These are phyloP conservation scores for Otis tarda DNA, from an alignment of 2,113 vertebrate genomes.

Conservation along the genomic window DNA sequence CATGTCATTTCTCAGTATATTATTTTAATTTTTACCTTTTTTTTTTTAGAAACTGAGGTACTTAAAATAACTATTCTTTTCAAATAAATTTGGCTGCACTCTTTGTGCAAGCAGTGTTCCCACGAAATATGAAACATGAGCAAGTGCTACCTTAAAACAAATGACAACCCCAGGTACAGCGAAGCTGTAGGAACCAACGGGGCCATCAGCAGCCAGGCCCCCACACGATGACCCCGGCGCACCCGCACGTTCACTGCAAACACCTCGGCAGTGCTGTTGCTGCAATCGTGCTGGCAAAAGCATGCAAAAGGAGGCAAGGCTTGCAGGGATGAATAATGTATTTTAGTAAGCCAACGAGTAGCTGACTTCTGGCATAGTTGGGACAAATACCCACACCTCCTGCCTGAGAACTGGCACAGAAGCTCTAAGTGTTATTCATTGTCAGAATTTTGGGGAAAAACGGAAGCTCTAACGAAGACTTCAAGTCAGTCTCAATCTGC, in stretches of 20 bases:
- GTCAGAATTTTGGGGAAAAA: background rate
- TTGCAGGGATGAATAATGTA: accelerated
- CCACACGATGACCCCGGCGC: background rate
- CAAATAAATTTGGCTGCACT: background rate
- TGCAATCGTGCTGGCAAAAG: accelerated
- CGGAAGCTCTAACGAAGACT: background rate
- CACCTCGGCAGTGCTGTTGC: background rate
- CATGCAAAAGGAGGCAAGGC: too few relatives aligned
- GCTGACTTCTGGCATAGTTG: background rate
- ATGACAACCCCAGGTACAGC: accelerated
- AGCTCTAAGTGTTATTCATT: background rate
- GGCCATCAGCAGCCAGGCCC: background rate
- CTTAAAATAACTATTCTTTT: background rate
- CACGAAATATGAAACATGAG: background rate
- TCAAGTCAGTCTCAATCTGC: background rate
- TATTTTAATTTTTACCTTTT: too few relatives aligned
- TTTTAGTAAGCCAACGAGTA: background rate
- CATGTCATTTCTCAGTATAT: background rate
- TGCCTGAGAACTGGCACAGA: background rate
- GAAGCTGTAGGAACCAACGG: background rate
- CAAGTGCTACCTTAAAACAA: background rate
- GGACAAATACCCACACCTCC: background rate
- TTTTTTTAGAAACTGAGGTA: background rate
- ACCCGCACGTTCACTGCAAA: background rate
- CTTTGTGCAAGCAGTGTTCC: background rate